phyloP scores from a whole-genome alignment of 2,113 vertebrate genomes.

The Pteronura brasiliensis region DNA sequence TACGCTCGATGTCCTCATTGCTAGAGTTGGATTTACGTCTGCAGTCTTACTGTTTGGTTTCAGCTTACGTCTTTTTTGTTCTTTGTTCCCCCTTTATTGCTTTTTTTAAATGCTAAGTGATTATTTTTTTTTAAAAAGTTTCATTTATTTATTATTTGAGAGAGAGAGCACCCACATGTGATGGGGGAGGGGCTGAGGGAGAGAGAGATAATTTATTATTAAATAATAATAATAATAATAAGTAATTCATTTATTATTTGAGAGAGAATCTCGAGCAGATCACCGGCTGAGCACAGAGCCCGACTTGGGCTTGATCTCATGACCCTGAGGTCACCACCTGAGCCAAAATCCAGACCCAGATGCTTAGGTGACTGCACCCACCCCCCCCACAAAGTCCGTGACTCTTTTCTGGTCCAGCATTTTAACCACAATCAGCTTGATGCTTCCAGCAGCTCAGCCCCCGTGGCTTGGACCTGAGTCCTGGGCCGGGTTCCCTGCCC shows the following conservation, averaged over 20 bases:
- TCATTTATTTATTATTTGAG: not conserved
- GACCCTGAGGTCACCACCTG: not conserved
- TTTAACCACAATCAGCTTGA: not conserved
- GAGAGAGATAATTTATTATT: not conserved
- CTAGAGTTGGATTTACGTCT: rapidly evolving
- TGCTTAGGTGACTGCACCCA: rapidly evolving
- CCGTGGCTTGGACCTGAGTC: rapidly evolving
- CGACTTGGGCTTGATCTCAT: not conserved
- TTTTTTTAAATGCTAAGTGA: not conserved
- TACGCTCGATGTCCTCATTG: no score
- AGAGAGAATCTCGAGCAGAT: not conserved
- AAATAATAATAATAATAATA: no score
- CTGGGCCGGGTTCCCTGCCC: rapidly evolving
- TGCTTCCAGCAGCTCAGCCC: not conserved
- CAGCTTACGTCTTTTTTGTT: not conserved
- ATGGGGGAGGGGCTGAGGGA: not conserved
- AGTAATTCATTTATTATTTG: not conserved
- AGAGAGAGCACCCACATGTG: not conserved
- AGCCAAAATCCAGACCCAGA: not conserved
- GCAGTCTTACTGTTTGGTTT: not conserved
- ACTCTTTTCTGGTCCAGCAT: not conserved
- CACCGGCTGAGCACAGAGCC: not conserved
- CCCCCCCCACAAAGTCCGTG: not conserved
- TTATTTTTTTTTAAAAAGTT: not conserved
- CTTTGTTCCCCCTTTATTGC: not conserved